Conservation (phyloP, 1,140 invertebrate species). For the Saccostrea echinata region DNA sequence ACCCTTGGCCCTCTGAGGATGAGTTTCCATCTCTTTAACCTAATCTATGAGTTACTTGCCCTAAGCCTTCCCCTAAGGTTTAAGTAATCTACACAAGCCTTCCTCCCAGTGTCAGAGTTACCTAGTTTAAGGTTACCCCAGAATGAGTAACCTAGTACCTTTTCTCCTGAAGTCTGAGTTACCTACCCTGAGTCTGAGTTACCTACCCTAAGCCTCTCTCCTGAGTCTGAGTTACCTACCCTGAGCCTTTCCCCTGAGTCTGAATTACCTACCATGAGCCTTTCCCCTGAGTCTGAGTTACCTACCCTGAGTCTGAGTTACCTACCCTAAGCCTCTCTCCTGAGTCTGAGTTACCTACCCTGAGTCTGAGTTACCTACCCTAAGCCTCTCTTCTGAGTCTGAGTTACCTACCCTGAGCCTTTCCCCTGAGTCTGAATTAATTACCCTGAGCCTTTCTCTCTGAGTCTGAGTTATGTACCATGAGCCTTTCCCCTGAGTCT, state of each 20-base stretch:
- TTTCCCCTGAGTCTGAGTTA: too few relatives aligned
- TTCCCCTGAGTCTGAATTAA: background rate
- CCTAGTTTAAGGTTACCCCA: too few relatives aligned
- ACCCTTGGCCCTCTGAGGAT: too few relatives aligned
- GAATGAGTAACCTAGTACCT: too few relatives aligned
- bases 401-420: conserved; percentile 78
- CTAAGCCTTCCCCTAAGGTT: background rate
- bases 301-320: too few relatives aligned
- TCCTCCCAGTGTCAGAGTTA: too few relatives aligned
- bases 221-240: too few relatives aligned
- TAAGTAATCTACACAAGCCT: background rate
- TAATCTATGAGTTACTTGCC: too few relatives aligned
- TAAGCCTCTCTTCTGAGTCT: too few relatives aligned
- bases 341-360: conserved; percentile 84
- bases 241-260: background rate
- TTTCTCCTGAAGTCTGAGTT: too few relatives aligned
- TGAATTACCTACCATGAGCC: background rate
- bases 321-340: conserved; percentile 86
- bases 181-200: background rate
- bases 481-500: conserved; percentile 89
- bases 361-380: conserved; percentile 83
- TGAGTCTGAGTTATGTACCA: conserved; percentile 79
- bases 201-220: background rate
- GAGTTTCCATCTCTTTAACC: too few relatives aligned
- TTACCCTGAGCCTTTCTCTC: background rate